These are phyloP conservation scores for Ectropis grisescens DNA, from an alignment of 1,140 invertebrate genomes.

Conservation along the genomic window DNA sequence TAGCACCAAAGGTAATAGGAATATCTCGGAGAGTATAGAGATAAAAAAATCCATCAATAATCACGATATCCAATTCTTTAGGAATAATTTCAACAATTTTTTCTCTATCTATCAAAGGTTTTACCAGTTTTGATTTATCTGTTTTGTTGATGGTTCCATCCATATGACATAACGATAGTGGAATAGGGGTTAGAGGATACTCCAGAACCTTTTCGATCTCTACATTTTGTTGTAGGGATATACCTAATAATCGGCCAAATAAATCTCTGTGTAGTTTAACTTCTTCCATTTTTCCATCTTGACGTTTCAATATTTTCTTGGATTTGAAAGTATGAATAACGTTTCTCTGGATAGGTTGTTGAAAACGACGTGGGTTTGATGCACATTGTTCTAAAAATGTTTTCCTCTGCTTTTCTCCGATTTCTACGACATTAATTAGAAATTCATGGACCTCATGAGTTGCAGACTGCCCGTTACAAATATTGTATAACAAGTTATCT, in stretches of 20 bases:
- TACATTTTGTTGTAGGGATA: slow-evolving; percentile 13
- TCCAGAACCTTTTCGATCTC: slow-evolving; percentile 14
- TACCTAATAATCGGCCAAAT: slow-evolving; percentile 15
- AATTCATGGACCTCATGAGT: slow-evolving; percentile 3
- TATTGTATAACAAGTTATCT: slow-evolving; percentile 19
- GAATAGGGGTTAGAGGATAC: slow-evolving; percentile 11
- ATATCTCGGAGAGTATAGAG: slow-evolving; percentile 14
- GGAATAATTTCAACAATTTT: slow-evolving; percentile 2
- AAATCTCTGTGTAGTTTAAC: slow-evolving; percentile 17
- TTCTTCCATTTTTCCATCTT: slow-evolving; percentile 9
- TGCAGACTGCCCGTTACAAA: slow-evolving; percentile 5
- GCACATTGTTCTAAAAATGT: slow-evolving; percentile 5
- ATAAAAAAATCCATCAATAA: slow-evolving; percentile 18
- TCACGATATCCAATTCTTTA: slow-evolving; percentile 7
- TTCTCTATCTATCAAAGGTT: slow-evolving; percentile 6
- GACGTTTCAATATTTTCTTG: slow-evolving; percentile 11
- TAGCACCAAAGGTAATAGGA: slow-evolving; percentile 10
- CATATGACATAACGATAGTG: slow-evolving; percentile 14
- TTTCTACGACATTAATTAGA: slow-evolving; percentile 13
- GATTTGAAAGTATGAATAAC: slow-evolving; percentile 1
- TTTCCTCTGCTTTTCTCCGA: slow-evolving; percentile 5
- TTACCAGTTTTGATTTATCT: slow-evolving; percentile 12
- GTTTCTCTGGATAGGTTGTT: too few relatives aligned
- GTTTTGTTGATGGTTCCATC: slow-evolving; percentile 18
- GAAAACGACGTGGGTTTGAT: too few relatives aligned